A percentile compares a stretch with the other conserved stretches of the same genome.
phyloP scores from a whole-genome alignment of 2,797 vertebrate genomes.

The Halcyon badia region DNA sequence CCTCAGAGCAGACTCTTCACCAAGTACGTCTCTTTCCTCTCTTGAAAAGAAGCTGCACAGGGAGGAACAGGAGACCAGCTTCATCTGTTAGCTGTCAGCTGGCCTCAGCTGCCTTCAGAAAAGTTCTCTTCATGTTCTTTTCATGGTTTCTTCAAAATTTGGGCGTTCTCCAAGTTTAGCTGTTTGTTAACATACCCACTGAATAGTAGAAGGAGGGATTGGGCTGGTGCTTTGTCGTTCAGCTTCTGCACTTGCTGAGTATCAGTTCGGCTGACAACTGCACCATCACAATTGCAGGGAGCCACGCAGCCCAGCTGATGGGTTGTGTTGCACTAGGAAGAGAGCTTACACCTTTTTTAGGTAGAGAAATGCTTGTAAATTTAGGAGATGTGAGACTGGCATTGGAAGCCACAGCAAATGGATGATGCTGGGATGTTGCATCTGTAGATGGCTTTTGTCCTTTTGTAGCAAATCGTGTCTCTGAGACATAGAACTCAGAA shows the following conservation, averaged over 20 bases:
- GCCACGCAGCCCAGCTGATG: not conserved
- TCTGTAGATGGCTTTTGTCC: not conserved
- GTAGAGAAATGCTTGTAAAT: not conserved
- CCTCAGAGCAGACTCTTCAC: conserved; percentile 76
- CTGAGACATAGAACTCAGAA: not conserved
- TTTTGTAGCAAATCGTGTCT: not conserved
- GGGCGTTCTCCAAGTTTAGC: not conserved
- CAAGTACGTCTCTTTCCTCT: conserved; percentile 71
- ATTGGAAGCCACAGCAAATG: not conserved
- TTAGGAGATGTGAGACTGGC: not conserved
- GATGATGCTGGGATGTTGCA: not conserved
- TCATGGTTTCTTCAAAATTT: not conserved
- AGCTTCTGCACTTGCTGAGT: not conserved
- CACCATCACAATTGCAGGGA: not conserved
- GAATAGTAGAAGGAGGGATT: not conserved
- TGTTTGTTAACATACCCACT: not conserved
- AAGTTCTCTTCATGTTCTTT: not conserved
- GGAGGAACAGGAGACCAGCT: not conserved
- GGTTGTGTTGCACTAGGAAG: not conserved
- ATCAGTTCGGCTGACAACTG: not conserved
- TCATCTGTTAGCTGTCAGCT: not conserved
- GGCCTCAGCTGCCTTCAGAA: not conserved
- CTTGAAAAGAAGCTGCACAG: not conserved
- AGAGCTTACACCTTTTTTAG: not conserved
- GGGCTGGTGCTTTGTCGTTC: not conserved